Percentiles rank a stretch among this genome's conserved stretches.
Conservation (phyloP, 2,113 vertebrate species). For the Psettodes erumei region DNA sequence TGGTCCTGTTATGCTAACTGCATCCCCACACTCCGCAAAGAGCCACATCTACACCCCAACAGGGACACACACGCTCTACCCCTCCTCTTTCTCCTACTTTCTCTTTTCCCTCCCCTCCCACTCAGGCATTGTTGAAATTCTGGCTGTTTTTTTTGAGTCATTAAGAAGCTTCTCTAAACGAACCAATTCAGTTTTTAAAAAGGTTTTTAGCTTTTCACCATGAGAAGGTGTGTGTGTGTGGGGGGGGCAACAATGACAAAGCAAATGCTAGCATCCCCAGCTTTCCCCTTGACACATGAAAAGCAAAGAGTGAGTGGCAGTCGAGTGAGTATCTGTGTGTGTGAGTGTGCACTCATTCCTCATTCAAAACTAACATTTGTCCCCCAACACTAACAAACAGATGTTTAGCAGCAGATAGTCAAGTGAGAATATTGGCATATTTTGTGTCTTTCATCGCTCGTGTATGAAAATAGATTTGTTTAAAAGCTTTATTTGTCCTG, state of each 20-base stretch:
- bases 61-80: slow-evolving; percentile 30
- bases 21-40: slow-evolving; percentile 52
- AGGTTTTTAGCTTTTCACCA: slow-evolving; percentile 53
- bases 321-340: slow-evolving; percentile 80
- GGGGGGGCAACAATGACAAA: slow-evolving; percentile 33
- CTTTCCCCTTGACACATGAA: slow-evolving; percentile 55
- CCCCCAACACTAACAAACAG: slow-evolving; percentile 75
- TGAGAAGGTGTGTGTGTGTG: no score
- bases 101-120: slow-evolving; percentile 13
- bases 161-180: slow-evolving; percentile 48
- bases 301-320: slow-evolving; percentile 74
- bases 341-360: slow-evolving; percentile 55
- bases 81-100: slow-evolving; percentile 3
- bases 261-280: slow-evolving; percentile 41
- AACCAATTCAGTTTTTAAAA: slow-evolving; percentile 47
- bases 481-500: slow-evolving; percentile 79
- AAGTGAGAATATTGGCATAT: slow-evolving; percentile 74
- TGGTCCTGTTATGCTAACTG: slow-evolving; percentile 36
- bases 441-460: slow-evolving; percentile 67
- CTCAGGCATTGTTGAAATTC: slow-evolving; percentile 28
- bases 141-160: slow-evolving; percentile 29
- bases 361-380: slow-evolving; percentile 79
- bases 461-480: slow-evolving; percentile 81
- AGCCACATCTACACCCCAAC: slow-evolving; percentile 33
- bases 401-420: slow-evolving; percentile 81